Percentiles rank a stretch among this genome's conserved stretches.
Conservation (phyloP, 2,888 invertebrate species). For the Aporophyla nigra region DNA sequence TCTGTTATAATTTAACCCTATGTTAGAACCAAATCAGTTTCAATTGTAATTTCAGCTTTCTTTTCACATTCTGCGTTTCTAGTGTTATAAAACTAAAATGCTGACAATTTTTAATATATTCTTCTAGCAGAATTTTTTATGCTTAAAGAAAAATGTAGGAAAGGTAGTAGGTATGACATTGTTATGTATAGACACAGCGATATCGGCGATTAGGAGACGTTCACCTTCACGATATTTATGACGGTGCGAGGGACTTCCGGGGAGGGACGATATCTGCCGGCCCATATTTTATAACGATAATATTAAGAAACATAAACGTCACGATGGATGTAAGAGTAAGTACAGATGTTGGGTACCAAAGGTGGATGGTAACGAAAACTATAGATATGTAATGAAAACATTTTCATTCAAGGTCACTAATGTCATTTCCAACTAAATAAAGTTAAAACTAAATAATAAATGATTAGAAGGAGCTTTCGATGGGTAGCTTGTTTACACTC, state of each 20-base stretch:
- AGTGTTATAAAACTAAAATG: not conserved
- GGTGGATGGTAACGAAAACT: too few relatives aligned
- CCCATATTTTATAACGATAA: constrained; percentile 23
- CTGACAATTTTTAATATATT: not conserved
- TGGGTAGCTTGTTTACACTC: constrained; percentile 1
- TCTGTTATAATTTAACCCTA: too few relatives aligned
- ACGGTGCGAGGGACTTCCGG: constrained; percentile 8
- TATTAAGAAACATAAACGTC: constrained; percentile 12
- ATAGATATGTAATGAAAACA: not conserved
- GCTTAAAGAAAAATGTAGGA: not conserved
- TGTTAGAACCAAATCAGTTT: too few relatives aligned
- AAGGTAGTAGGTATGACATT: too few relatives aligned
- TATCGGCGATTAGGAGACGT: constrained; percentile 29
- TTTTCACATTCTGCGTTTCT: not conserved
- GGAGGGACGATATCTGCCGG: not conserved
- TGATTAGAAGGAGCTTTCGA: not conserved
- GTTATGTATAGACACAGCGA: constrained; percentile 5
- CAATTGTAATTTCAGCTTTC: too few relatives aligned
- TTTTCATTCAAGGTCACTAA: not conserved
- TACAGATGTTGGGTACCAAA: not conserved
- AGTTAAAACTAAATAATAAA: not conserved
- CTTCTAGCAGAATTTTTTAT: not conserved
- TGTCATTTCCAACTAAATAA: not conserved
- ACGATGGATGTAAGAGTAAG: not conserved
- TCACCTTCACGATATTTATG: constrained; percentile 31